Conservation (phyloP, 2,797 vertebrate genomes). For the Vultur gryphus region DNA sequence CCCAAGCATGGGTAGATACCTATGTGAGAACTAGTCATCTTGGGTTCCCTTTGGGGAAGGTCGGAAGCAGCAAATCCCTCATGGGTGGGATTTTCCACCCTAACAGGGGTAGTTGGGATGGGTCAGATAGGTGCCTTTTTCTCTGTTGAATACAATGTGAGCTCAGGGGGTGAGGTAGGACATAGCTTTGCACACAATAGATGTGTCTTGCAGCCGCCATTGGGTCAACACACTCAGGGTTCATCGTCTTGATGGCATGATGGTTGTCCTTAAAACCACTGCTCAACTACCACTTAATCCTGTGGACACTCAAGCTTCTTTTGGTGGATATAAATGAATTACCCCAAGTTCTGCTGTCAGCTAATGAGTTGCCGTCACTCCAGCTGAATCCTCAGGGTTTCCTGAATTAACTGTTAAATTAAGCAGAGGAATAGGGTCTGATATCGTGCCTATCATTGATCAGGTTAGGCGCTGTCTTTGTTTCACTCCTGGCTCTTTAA, state of each 20-base stretch:
- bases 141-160: background rate
- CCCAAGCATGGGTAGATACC: background rate
- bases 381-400: background rate
- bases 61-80: background rate
- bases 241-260: background rate
- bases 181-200: background rate
- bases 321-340: background rate
- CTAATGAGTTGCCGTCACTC: background rate
- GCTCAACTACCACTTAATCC: background rate
- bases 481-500: background rate
- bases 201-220: background rate
- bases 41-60: background rate
- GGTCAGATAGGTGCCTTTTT: background rate
- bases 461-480: background rate
- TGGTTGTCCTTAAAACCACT: background rate
- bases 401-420: background rate
- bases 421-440: background rate
- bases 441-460: background rate
- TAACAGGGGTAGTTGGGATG: background rate
- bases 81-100: background rate
- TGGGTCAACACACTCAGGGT: accelerated
- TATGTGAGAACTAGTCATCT: background rate
- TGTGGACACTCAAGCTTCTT: background rate
- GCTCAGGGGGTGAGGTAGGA: background rate
- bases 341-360: background rate